Base-by-base conservation (phyloP, 2,888 invertebrate genomes). In the Luperina testacea region DNA sequence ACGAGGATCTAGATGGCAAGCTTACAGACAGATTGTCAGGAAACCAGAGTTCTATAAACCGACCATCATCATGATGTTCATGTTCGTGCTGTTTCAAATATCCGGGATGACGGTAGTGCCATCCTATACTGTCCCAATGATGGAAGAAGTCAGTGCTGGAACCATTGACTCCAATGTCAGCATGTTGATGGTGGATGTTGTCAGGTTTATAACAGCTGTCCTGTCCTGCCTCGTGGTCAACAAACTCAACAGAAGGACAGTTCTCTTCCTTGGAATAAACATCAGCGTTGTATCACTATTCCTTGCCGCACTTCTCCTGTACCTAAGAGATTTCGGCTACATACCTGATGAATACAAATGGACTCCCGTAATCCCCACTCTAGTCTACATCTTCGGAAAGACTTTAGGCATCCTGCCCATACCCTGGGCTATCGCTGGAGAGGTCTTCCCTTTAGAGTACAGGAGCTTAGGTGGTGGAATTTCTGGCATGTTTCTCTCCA, bases 341-440 rank as follows among this genome's bases (percentile, higher is more conserved):
- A 91, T 96, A 27, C 85, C 94, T 6, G 91, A 94, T 27, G 87
- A 92, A 32, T 94, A 94, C 82, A 92, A 94, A 86, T 97, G 97
- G 97, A 87, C 94, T 0, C 96, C 97, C 1, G 93, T 97, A 76
- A 91, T 97, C 90, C 95, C 97, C 79, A 93, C 97, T 61, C 83
- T 98, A 80, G 85, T 93, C 0, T 98, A 98, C 79, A 97, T 97
- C 27, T 96, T 97, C 45, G 97, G 97, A 24, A 96, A 97, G 75
- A 97, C 97, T 1, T 91, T 97, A 20, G 98, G 98, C 0, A 95
- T 97, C 61, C 91, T 97, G 48, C 97, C 98, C 0, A 94, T 98
- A 75, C 98, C 98, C 0, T 98, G 98, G 97, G 97, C 98, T 20
- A 97, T 98, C 91, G 97, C 98, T 80, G 98, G 98, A 0, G 98